phyloP scores from a whole-genome alignment of 2,113 vertebrate species.

The Muscicapa adusta region DNA sequence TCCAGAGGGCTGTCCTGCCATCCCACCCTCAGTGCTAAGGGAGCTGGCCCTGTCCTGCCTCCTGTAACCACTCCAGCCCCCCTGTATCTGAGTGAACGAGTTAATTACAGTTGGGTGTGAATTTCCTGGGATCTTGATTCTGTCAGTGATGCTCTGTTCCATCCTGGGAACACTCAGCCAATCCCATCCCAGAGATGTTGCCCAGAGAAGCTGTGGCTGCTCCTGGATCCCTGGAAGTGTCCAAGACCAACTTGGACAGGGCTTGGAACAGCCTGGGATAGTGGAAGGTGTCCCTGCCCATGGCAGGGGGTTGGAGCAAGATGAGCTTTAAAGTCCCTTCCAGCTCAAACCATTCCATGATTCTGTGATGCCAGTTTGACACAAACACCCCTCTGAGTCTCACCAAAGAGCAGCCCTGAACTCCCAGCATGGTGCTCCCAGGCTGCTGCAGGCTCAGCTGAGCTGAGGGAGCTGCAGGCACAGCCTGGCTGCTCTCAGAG shows the following conservation, averaged over 20 bases:
- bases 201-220: neutral
- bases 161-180: neutral
- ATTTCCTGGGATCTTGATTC: accelerated
- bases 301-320: neutral
- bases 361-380: neutral
- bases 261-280: neutral
- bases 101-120: neutral
- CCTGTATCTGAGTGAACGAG: accelerated
- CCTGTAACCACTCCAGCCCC: neutral
- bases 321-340: neutral
- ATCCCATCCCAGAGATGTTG: neutral
- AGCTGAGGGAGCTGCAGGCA: neutral
- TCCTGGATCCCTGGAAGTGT: neutral
- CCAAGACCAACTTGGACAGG: accelerated
- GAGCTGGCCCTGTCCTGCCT: accelerated
- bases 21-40: accelerated
- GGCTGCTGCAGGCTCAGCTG: neutral
- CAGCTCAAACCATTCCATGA: neutral
- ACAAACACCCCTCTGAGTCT: neutral
- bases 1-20: neutral
- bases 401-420: neutral
- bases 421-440: neutral
- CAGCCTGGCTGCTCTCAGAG: neutral
- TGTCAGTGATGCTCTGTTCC: neutral
- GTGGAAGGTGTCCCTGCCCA: neutral